Evolutionary conservation across 2,797 vertebrate species (phyloP).

Genomic region (Pyrrhura leucotis): DNA sequence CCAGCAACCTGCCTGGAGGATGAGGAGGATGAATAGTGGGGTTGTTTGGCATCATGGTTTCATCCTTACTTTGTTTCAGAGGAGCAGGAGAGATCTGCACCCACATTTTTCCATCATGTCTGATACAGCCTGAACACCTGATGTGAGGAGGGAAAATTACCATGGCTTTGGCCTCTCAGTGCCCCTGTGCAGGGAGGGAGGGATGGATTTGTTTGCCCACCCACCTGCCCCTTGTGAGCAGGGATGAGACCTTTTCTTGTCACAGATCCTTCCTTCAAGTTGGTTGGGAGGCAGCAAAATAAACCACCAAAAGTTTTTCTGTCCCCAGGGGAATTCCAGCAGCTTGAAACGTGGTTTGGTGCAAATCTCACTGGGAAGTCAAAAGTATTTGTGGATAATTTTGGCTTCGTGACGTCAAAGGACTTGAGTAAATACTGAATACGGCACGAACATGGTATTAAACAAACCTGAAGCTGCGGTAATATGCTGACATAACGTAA

Average conservation of each 20-base stretch:
- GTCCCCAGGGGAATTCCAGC: neutral
- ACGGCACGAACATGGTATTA: rapidly evolving
- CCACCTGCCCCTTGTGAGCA: rapidly evolving
- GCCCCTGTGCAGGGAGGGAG: neutral
- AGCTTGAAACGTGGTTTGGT: neutral
- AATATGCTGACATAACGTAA: neutral
- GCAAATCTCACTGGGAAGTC: neutral
- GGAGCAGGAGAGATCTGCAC: neutral
- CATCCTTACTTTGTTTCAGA: neutral
- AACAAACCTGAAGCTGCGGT: neutral
- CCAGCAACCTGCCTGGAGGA: neutral
- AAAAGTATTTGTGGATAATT: neutral
- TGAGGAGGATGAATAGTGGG: neutral
- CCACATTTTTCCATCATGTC: rapidly evolving
- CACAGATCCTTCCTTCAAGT: neutral
- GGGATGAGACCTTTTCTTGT: neutral
- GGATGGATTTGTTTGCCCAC: rapidly evolving
- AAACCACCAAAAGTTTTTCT: neutral
- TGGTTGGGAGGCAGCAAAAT: neutral
- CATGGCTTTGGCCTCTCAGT: neutral
- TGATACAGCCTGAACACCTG: neutral
- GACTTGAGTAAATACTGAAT: rapidly evolving
- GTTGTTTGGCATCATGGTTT: neutral
- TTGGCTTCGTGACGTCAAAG: rapidly evolving
- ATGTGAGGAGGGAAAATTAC: rapidly evolving